These are phyloP conservation scores for Agonopterix subpropinquella DNA, from an alignment of 2,888 invertebrate species.

Conservation along the genomic window DNA sequence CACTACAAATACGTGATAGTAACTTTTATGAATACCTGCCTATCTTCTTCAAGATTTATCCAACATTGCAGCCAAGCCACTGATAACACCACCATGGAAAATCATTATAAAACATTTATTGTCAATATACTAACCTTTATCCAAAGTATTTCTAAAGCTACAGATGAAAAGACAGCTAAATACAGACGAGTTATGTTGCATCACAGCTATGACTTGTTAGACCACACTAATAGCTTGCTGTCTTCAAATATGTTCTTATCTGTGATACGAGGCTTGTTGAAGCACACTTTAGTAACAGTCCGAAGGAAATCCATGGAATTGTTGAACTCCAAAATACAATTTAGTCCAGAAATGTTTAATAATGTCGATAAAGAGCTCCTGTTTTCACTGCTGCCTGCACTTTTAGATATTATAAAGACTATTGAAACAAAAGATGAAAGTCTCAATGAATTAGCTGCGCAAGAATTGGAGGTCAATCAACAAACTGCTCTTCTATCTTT, in stretches of 20 bases:
- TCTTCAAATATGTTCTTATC: constrained; percentile 87
- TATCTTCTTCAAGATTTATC: constrained; percentile 82
- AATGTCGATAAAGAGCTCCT: constrained; percentile 69
- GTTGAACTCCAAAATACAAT: constrained; percentile 86
- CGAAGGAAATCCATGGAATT: constrained; percentile 90
- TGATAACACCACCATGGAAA: constrained; percentile 70
- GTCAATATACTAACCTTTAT: constrained; percentile 81
- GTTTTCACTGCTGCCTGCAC: constrained; percentile 75
- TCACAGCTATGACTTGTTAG: constrained; percentile 86
- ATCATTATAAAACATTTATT: constrained; percentile 80
- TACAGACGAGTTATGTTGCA: constrained; percentile 90
- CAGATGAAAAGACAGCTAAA: constrained; percentile 79
- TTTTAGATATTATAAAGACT: constrained; percentile 76
- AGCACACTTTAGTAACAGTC: constrained; percentile 82
- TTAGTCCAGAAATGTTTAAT: constrained; percentile 77
- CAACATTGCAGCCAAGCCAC: constrained; percentile 76
- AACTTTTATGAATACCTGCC: constrained; percentile 81
- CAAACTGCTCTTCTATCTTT: constrained; percentile 89
- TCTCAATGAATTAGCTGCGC: constrained; percentile 42
- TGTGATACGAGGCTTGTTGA: constrained; percentile 83
- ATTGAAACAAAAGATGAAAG: constrained; percentile 55
- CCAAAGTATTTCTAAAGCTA: constrained; percentile 77
- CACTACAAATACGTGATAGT: constrained; percentile 90
- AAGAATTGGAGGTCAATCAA: constrained; percentile 81
- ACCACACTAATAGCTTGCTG: constrained; percentile 86